Conservation (phyloP, 2,888 invertebrate species). For the Hemistola chrysoprasaria region DNA sequence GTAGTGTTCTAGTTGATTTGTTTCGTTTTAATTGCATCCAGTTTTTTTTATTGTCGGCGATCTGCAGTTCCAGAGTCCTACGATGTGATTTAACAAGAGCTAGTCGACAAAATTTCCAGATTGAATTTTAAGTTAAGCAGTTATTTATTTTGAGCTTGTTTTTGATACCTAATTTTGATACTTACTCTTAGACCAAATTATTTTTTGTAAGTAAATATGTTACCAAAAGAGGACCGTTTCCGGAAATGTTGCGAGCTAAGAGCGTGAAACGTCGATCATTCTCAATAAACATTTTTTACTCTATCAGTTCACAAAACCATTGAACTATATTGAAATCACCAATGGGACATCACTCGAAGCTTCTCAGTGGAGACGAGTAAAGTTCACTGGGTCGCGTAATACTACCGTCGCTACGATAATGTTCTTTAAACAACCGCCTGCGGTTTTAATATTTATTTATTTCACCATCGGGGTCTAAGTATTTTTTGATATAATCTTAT, state of each 20-base stretch:
- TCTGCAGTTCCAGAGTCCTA: slow-evolving; percentile 43
- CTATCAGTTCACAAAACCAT: slow-evolving; percentile 29
- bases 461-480: slow-evolving; percentile 34
- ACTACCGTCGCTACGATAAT: slow-evolving; percentile 44
- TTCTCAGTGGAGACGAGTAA: slow-evolving; percentile 38
- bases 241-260: slow-evolving; percentile 6
- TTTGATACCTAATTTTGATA: no score
- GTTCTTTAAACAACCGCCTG: slow-evolving; percentile 51
- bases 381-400: slow-evolving; percentile 54
- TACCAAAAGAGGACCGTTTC: no score
- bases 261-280: slow-evolving; percentile 6
- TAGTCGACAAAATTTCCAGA: slow-evolving; percentile 23
- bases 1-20: slow-evolving; percentile 56
- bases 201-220: no score
- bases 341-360: slow-evolving; percentile 36
- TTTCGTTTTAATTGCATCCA: slow-evolving; percentile 51
- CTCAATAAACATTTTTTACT: slow-evolving; percentile 18
- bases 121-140: slow-evolving; percentile 9
- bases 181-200: no score
- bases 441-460: slow-evolving; percentile 53
- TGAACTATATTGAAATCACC: slow-evolving; percentile 41
- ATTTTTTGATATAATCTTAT: slow-evolving; percentile 47
- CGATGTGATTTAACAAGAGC: slow-evolving; percentile 33
- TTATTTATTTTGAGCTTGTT: no score
- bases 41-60: slow-evolving; percentile 46